Conservation (phyloP, 1,140 invertebrate species). For the Lethocerus indicus region DNA sequence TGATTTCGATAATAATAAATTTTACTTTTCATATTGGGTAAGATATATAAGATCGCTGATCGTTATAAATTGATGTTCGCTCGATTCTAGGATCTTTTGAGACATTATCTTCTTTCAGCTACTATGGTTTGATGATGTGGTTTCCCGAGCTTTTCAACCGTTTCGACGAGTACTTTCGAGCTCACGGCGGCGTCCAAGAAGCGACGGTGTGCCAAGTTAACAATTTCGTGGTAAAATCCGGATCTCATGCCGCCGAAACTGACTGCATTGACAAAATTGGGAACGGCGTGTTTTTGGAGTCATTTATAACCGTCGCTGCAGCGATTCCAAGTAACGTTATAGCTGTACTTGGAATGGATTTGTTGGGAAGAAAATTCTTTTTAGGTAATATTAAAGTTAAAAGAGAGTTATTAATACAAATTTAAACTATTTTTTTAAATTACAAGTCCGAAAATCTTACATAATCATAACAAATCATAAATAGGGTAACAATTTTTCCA, state of each 20-base stretch:
- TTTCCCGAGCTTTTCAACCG: slow-evolving; percentile 78
- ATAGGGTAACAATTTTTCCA: too few relatives aligned
- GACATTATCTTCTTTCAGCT: slow-evolving; percentile 35
- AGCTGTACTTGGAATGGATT: slow-evolving; percentile 56
- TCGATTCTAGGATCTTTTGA: too few relatives aligned
- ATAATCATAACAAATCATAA: too few relatives aligned
- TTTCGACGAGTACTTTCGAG: slow-evolving; percentile 55
- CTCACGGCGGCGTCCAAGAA: slow-evolving; percentile 30
- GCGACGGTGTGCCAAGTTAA: slow-evolving; percentile 59
- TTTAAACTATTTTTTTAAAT: too few relatives aligned
- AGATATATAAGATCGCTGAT: too few relatives aligned
- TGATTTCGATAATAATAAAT: slow-evolving; percentile 70
- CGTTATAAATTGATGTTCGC: too few relatives aligned
- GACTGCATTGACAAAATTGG: slow-evolving; percentile 51
- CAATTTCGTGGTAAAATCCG: slow-evolving; percentile 46
- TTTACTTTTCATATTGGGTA: slow-evolving; percentile 76
- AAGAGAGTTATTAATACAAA: neutral
- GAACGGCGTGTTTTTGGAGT: slow-evolving; percentile 63
- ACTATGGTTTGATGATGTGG: slow-evolving; percentile 84
- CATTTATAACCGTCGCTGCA: slow-evolving; percentile 66
- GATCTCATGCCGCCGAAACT: slow-evolving; percentile 36
- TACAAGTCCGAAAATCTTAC: too few relatives aligned
- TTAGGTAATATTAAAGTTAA: slow-evolving; percentile 39
- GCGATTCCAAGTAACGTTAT: slow-evolving; percentile 70
- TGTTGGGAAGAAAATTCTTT: slow-evolving; percentile 75